These are phyloP conservation scores for Enteromius mattozi DNA, from an alignment of 2,797 vertebrate species.

Conservation along the genomic window DNA sequence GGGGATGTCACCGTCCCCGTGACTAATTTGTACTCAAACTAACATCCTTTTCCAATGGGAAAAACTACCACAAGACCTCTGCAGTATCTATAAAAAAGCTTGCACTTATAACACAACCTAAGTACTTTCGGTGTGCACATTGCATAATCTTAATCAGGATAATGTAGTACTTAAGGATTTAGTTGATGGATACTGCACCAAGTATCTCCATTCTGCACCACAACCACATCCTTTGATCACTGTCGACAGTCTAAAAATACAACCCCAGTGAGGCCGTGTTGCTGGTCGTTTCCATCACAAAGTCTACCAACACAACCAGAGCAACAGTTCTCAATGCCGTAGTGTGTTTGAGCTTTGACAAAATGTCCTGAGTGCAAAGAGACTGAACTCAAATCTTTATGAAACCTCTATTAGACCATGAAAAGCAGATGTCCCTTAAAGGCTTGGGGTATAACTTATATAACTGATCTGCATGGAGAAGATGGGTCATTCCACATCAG, in stretches of 20 bases:
- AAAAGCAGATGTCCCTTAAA: slow-evolving; percentile 18
- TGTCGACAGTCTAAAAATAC: slow-evolving; percentile 59
- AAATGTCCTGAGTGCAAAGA: slow-evolving; percentile 15
- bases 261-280: slow-evolving; percentile 8
- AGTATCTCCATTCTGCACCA: slow-evolving; percentile 26
- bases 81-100: background rate
- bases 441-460: slow-evolving; percentile 1
- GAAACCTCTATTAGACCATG: slow-evolving; percentile 2
- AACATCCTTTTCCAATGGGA: slow-evolving; percentile 13
- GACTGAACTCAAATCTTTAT: background rate
- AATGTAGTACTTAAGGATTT: background rate
- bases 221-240: slow-evolving; percentile 39
- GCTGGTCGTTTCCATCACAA: slow-evolving; percentile 57
- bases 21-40: slow-evolving; percentile 5
- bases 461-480: slow-evolving; percentile 23
- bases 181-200: background rate
- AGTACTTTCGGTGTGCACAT: background rate
- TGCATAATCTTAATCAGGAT: slow-evolving; percentile 19
- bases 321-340: background rate
- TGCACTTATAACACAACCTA: background rate
- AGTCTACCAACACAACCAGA: slow-evolving; percentile 17
- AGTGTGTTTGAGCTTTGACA: slow-evolving; percentile 1
- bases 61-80: slow-evolving; percentile 6
- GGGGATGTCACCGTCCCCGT: slow-evolving; percentile 23
- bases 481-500: slow-evolving; percentile 35